These are phyloP conservation scores for Anarrhichthys ocellatus DNA, from an alignment of 2,113 vertebrate species.

Conservation along the genomic window DNA sequence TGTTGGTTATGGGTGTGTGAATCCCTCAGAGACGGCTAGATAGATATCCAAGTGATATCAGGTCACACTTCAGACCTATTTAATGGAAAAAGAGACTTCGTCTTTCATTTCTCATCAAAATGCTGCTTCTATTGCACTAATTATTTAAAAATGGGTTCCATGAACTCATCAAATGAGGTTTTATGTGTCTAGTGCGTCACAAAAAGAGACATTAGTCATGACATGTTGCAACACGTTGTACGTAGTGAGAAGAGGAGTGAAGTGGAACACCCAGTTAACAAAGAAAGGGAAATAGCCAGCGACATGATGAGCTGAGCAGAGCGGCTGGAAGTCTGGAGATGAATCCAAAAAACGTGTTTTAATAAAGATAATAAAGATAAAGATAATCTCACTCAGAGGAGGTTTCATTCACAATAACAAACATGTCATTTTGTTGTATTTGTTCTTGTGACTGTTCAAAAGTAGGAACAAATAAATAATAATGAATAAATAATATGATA, in stretches of 20 bases:
- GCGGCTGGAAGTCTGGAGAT: neutral
- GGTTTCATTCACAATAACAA: no score
- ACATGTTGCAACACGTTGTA: conserved; percentile 4
- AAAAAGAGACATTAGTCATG: neutral
- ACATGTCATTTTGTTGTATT: neutral
- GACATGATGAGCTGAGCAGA: neutral
- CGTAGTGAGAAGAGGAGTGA: neutral
- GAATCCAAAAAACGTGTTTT: neutral
- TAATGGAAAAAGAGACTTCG: neutral
- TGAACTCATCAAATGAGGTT: neutral
- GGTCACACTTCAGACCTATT: neutral
- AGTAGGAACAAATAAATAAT: neutral
- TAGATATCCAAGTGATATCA: neutral
- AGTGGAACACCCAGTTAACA: conserved; percentile 7
- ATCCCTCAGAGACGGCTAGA: conserved; percentile 1
- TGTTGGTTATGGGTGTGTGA: conserved; percentile 9
- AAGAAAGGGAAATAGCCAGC: neutral
- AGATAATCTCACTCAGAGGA: neutral
- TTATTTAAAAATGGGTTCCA: neutral
- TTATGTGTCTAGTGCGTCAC: neutral
- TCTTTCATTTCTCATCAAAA: neutral
- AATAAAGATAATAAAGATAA: neutral
- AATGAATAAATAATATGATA: neutral
- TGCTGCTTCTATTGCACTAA: neutral
- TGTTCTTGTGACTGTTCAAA: neutral